Percentiles rank a stretch among this genome's conserved stretches.
phyloP scores from a whole-genome alignment of 1,140 invertebrate genomes.

The Drosophila kepulauana region DNA sequence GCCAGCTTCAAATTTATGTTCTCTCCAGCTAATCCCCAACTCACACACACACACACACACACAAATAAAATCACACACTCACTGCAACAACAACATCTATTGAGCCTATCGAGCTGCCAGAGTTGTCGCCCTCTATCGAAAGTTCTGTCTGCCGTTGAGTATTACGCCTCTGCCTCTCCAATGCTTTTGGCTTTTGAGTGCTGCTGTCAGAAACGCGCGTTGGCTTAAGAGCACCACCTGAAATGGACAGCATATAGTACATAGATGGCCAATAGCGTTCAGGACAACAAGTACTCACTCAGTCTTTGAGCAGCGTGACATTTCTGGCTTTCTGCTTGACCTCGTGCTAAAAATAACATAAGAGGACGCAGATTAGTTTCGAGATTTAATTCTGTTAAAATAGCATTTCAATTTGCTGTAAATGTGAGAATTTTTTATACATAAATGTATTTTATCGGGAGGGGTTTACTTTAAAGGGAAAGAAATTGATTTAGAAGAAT shows the following conservation, averaged over 20 bases:
- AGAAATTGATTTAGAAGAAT: too few species aligned
- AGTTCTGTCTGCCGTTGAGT: constrained; percentile 36
- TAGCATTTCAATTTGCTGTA: too few species aligned
- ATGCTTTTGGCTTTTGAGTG: constrained; percentile 53
- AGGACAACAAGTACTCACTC: constrained; percentile 24
- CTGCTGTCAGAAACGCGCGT: constrained; percentile 61
- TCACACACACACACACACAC: constrained; percentile 5
- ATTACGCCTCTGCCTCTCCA: constrained; percentile 58
- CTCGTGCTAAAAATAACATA: too few species aligned
- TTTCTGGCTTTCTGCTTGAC: not conserved
- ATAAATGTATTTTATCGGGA: too few species aligned
- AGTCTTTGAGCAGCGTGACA: not conserved
- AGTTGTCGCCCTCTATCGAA: constrained; percentile 13
- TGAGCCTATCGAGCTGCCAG: constrained; percentile 22
- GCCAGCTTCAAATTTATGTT: constrained; percentile 62
- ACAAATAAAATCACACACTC: constrained; percentile 24
- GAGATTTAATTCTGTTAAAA: too few species aligned
- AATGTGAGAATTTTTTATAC: too few species aligned
- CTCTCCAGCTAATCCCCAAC: constrained; percentile 59
- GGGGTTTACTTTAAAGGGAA: too few species aligned
- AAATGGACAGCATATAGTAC: constrained; percentile 59
- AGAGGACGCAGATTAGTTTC: too few species aligned
- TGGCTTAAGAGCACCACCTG: constrained; percentile 27
- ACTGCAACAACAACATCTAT: constrained; percentile 1
- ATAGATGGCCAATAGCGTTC: constrained; percentile 44